These are phyloP conservation scores for Tethya wilhelma DNA, from an alignment of 37 sponge, comb jelly and placozoan genomes.

Conservation along the genomic window DNA sequence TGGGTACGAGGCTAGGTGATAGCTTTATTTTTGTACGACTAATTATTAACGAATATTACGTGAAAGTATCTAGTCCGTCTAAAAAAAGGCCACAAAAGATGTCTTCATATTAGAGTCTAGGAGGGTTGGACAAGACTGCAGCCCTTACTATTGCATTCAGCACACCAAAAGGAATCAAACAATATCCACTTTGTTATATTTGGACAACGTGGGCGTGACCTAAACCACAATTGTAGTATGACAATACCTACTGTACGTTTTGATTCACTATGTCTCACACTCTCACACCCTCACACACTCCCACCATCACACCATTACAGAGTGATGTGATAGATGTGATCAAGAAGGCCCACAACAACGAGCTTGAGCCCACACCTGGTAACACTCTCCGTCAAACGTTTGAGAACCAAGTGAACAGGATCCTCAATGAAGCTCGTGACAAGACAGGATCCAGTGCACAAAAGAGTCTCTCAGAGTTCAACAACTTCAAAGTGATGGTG, in stretches of 20 bases:
- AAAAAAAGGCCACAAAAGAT: too few relatives aligned
- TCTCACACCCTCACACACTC: too few relatives aligned
- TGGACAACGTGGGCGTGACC: too few relatives aligned
- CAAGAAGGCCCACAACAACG: constrained; percentile 98
- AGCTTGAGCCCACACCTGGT: constrained; percentile 98
- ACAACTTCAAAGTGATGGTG: constrained; percentile 99
- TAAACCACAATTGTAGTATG: too few relatives aligned
- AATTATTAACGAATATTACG: too few relatives aligned
- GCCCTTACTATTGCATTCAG: too few relatives aligned
- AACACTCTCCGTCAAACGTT: constrained; percentile 99
- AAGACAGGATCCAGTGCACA: constrained; percentile 97
- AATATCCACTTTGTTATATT: background rate
- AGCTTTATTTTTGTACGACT: too few relatives aligned
- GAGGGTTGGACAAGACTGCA: too few relatives aligned
- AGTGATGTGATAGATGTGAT: constrained; percentile 97
- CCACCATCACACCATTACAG: constrained; percentile 12
- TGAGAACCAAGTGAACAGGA: constrained; percentile 98
- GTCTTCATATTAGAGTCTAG: too few relatives aligned
- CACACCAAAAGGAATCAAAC: too few relatives aligned
- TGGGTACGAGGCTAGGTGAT: too few relatives aligned
- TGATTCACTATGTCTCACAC: background rate
- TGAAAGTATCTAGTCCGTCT: too few relatives aligned
- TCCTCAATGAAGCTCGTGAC: constrained; percentile 97
- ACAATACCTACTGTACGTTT: background rate
- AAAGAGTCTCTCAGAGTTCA: constrained; percentile 94